Percentiles rank a stretch among this genome's conserved stretches.
These are phyloP conservation scores for Drosophila borealis DNA, from an alignment of 2,888 invertebrate species.

Conservation along the genomic window DNA sequence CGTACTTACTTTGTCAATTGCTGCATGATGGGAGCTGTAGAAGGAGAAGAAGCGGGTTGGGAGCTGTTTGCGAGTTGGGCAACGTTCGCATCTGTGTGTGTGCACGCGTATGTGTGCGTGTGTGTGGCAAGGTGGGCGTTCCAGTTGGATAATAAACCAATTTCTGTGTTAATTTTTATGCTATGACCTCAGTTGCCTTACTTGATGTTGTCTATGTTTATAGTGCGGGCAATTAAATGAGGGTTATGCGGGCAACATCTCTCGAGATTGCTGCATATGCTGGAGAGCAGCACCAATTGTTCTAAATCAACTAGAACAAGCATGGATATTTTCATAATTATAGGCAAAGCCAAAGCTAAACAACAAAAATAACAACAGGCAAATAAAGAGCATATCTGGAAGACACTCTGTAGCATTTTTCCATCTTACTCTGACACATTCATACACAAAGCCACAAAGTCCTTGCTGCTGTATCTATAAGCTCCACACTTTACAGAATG, in stretches of 20 bases:
- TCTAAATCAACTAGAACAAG: not conserved
- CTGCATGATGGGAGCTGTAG: conserved; percentile 38
- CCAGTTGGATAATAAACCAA: conserved; percentile 66
- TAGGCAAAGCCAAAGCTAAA: no score
- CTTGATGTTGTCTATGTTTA: conserved; percentile 62
- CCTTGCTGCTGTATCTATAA: no score
- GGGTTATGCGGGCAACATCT: conserved; percentile 15
- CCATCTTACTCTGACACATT: no score
- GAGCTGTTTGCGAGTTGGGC: conserved; percentile 3
- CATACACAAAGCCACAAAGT: no score
- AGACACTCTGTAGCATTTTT: no score
- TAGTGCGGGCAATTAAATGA: conserved; percentile 55
- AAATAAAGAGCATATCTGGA: no score
- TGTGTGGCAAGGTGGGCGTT: conserved; percentile 3
- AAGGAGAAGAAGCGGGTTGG: not conserved
- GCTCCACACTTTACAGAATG: no score
- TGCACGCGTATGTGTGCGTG: not conserved
- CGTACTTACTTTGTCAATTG: conserved; percentile 63
- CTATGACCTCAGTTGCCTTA: conserved; percentile 58
- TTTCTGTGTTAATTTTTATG: conserved; percentile 74
- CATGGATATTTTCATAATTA: no score
- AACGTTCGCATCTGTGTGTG: conserved; percentile 3
- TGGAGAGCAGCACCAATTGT: not conserved
- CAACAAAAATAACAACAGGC: no score
- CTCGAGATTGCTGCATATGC: not conserved